Evolutionary conservation across 2,797 vertebrate species (phyloP).

Genomic region (Rhinophrynus dorsalis): DNA sequence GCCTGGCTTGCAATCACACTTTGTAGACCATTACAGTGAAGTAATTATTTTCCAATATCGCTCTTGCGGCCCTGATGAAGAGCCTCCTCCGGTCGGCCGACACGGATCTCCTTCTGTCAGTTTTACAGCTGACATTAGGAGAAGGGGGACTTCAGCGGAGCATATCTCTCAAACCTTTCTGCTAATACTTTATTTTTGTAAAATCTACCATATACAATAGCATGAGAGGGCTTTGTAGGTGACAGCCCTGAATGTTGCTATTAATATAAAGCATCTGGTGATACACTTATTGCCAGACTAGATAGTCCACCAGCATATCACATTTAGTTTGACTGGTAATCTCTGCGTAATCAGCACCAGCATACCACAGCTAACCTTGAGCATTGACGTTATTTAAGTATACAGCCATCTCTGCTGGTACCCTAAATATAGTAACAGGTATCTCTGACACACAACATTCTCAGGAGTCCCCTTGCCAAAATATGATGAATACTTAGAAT

Average conservation of each 20-base stretch:
- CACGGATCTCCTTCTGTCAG: too few species aligned
- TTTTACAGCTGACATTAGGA: too few species aligned
- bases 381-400: conserved; percentile 12
- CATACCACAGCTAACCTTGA: not conserved
- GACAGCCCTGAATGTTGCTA: not conserved
- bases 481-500: conserved; percentile 19
- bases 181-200: too few species aligned
- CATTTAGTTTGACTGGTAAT: not conserved
- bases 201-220: not conserved
- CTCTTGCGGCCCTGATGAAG: too few species aligned
- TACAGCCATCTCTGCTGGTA: conserved; percentile 2
- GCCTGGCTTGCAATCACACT: too few species aligned
- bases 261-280: not conserved
- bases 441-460: not conserved
- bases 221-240: not conserved
- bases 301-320: not conserved
- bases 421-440: conserved; percentile 20
- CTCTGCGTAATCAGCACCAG: not conserved
- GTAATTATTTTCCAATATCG: too few species aligned
- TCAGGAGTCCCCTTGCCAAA: not conserved
- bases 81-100: too few species aligned
- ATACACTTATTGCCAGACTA: not conserved
- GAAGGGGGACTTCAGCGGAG: too few species aligned
- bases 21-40: too few species aligned
- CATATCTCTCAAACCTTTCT: too few species aligned